These are phyloP conservation scores for Atherix ibis DNA, from an alignment of 2,888 invertebrate species.

Conservation along the genomic window DNA sequence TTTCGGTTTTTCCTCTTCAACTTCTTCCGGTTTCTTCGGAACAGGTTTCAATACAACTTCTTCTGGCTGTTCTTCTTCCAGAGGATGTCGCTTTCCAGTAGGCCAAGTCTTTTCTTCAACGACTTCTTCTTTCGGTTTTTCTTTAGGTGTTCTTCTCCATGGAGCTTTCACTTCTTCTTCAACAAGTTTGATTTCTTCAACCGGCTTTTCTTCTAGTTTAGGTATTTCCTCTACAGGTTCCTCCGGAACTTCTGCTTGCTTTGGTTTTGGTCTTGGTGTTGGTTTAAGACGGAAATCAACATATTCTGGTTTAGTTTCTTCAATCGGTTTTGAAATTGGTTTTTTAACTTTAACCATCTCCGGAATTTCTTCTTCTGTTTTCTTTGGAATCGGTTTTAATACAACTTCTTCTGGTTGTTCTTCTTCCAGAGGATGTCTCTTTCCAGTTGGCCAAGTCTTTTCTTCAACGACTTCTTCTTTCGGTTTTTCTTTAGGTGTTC, in stretches of 20 bases:
- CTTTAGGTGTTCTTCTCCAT: slow-evolving; percentile 30
- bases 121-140: slow-evolving; percentile 24
- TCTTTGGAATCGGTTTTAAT: slow-evolving; percentile 19
- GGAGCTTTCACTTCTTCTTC: slow-evolving; percentile 17
- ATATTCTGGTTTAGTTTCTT: slow-evolving; percentile 13
- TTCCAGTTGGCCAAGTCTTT: slow-evolving; percentile 14
- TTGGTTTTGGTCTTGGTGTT: slow-evolving; percentile 11
- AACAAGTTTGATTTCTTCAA: slow-evolving; percentile 15
- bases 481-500: slow-evolving; percentile 31
- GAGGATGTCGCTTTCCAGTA: slow-evolving; percentile 13
- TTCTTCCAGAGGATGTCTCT: slow-evolving; percentile 11
- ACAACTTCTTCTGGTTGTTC: slow-evolving; percentile 16
- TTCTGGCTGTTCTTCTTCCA: slow-evolving; percentile 11
- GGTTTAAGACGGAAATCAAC: slow-evolving; percentile 16
- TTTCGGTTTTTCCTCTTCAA: slow-evolving; percentile 6
- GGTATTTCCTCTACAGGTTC: slow-evolving; percentile 15
- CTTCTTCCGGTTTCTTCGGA: slow-evolving; percentile 13
- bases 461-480: slow-evolving; percentile 18
- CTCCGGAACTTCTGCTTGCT: slow-evolving; percentile 16
- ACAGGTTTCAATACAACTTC: slow-evolving; percentile 25
- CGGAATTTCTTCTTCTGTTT: slow-evolving; percentile 13
- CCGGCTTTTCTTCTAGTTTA: slow-evolving; percentile 14
- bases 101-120: slow-evolving; percentile 13
- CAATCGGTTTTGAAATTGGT: slow-evolving; percentile 5
- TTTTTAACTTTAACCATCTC: slow-evolving; percentile 11